Evolutionary conservation across 2,113 vertebrate species (phyloP).

Genomic region (Tichodroma muraria): DNA sequence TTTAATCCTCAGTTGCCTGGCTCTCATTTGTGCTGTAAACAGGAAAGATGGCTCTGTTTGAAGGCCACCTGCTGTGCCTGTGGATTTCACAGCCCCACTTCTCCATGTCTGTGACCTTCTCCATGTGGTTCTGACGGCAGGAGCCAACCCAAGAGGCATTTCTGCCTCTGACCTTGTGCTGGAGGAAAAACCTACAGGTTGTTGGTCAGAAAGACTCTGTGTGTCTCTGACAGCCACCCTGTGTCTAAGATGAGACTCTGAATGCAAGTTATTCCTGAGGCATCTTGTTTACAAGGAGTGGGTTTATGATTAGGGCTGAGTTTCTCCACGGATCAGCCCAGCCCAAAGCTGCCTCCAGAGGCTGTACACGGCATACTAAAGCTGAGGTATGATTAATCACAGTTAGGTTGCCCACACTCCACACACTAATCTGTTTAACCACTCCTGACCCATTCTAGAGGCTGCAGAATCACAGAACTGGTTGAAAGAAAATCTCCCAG

Average conservation of each 20-base stretch:
- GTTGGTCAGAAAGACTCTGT: background rate
- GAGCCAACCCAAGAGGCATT: background rate
- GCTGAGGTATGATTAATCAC: background rate
- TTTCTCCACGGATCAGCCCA: background rate
- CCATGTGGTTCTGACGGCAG: background rate
- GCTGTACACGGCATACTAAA: background rate
- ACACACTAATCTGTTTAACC: background rate
- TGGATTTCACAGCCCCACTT: background rate
- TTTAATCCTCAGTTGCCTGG: background rate
- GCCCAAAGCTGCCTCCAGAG: background rate
- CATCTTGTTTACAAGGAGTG: background rate
- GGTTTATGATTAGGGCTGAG: background rate
- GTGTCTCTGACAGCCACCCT: background rate
- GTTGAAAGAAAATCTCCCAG: background rate
- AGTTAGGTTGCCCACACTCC: background rate
- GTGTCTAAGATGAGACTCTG: background rate
- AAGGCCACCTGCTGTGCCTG: background rate
- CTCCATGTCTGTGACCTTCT: background rate
- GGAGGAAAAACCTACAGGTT: background rate
- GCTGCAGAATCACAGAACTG: background rate
- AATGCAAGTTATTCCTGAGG: background rate
- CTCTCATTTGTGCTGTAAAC: background rate
- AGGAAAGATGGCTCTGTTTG: background rate
- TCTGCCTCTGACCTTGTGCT: background rate
- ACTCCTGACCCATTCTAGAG: background rate